Base-by-base conservation (phyloP, 2,888 invertebrate genomes). In the Masnerella sp. region DNA sequence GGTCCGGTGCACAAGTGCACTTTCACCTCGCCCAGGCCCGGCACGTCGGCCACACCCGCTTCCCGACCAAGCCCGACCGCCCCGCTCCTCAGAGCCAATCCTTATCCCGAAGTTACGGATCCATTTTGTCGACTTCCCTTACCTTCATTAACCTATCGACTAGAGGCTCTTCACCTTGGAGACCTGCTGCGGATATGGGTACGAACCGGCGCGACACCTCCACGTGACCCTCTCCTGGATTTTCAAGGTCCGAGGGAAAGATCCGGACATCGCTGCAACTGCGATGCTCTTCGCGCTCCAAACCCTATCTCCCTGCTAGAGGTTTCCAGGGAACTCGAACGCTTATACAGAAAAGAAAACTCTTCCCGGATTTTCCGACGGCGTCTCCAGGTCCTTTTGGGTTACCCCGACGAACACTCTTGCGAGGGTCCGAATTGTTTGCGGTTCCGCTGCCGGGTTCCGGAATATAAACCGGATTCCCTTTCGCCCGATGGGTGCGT, bases 31-130 rank as follows among this genome's bases (percentile, higher is more conserved):
- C 76, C 76, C 76, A 78, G 69, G 74, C 69, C 74, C 75, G 75
- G 71, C 75, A 72, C 71, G 75, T 75, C 68, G 65, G 71, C 68
- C 75, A 17, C 18, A 77, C 78, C 78, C 81, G 70, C 88, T 88
- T 88, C 88, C 87, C 87, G 86, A 89, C 88, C 89, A 88, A 89
- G 89, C 90, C 89, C 90, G 88, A 89, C 88, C 88, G 88, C 88
- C 91, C 90, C 90, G 89, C 90, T 89, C 91, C 90, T 91, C 91
- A 92, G 91, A 92, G 91, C 91, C 91, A 92, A 92, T 92, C 91
- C 91, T 91, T 92, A 88, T 91, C 89, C 91, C 91, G 90, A 91
- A 89, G 89, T 89, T 89, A 89, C 89, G 89, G 89, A 89, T 91
- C 90, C 88, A 90, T 89, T 90, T 92, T 92, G 91, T 90, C 90